phyloP scores from a whole-genome alignment of 2,113 vertebrate genomes.

The Channa argus region DNA sequence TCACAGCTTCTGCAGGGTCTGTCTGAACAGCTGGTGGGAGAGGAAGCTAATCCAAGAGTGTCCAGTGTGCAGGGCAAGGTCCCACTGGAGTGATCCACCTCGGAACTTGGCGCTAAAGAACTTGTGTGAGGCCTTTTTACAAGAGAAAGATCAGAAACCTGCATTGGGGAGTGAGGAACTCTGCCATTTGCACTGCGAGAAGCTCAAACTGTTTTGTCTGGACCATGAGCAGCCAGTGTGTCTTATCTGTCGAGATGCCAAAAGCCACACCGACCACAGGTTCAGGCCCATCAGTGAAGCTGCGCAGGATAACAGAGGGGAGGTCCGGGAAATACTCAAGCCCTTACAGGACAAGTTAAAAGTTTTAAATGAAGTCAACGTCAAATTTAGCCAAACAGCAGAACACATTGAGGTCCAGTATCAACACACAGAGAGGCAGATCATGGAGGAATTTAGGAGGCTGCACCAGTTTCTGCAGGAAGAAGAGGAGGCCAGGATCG shows the following conservation, averaged over 20 bases:
- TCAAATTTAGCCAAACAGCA: not conserved
- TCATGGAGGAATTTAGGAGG: slow-evolving; percentile 23
- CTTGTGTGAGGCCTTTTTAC: slow-evolving; percentile 17
- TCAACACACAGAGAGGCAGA: slow-evolving; percentile 11
- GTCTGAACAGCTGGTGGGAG: slow-evolving; percentile 42
- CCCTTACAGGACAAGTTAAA: slow-evolving; percentile 13
- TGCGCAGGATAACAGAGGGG: not conserved
- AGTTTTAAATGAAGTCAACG: not conserved
- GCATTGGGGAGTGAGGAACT: rapidly evolving
- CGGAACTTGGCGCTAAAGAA: slow-evolving; percentile 43
- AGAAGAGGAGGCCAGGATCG: slow-evolving; percentile 35
- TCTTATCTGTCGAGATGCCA: not conserved
- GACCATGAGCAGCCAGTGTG: slow-evolving; percentile 2
- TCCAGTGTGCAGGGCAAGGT: slow-evolving; percentile 7
- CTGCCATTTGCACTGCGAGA: slow-evolving; percentile 11
- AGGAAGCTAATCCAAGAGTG: slow-evolving; percentile 16
- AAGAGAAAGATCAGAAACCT: not conserved
- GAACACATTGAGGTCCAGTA: slow-evolving; percentile 11
- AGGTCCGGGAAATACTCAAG: slow-evolving; percentile 5
- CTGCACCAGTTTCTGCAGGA: slow-evolving; percentile 34
- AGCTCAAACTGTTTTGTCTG: slow-evolving; percentile 9
- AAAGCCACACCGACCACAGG: slow-evolving; percentile 9
- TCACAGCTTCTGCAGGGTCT: slow-evolving; percentile 40
- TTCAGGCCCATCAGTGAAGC: slow-evolving; percentile 22
- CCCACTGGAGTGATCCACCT: slow-evolving; percentile 4